Base-by-base conservation (phyloP, 2,888 invertebrate genomes). In the Epsilonema sp. region DNA sequence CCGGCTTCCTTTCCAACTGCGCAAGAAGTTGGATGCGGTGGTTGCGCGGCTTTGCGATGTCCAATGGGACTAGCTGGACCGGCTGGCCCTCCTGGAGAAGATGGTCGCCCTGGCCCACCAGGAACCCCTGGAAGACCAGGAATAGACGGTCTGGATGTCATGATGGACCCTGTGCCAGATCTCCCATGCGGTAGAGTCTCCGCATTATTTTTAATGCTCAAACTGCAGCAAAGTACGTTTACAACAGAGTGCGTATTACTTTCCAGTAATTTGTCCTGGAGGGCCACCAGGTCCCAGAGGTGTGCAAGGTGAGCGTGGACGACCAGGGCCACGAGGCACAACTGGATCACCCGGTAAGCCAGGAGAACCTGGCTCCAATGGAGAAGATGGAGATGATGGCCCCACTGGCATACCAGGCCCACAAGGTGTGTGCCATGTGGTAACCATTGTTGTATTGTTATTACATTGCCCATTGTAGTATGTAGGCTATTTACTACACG, bases 241-340 rank as follows among this genome's bases (percentile, higher is more conserved):
- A n/a, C n/a, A n/a, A n/a, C n/a, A n/a, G n/a, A n/a, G n/a, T n/a
- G n/a, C n/a, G n/a, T n/a, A n/a, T n/a, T n/a, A n/a, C n/a, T n/a
- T n/a, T n/a, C n/a, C n/a, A n/a, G n/a, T n/a, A n/a, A 39, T 39
- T 39, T 39, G 39, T 39, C 48, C 48, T 31, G 52, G 55, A 44
- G 54, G 55, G 24, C 59, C 58, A 37, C 50, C 50, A 36, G 40
- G 54, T 19, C 60, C 54, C 20, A 53, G 53, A 19, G 62, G 62
- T 16, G 47, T 62, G 45, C 44, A 31, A 26, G 42, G 42, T 11
- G 31, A 37, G 13, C 20, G 31, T 20, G 44, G 44, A 5, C 13
- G 39, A 39, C 39, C 39, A 5, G 39, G 39, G 8, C 8, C 22
- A 11, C n/a, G 8, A 20, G 39, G 39, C 5, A 39, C 8, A 5